Evolutionary conservation across 2,797 vertebrate genomes (phyloP).

Genomic region (Silurus aristotelis): DNA sequence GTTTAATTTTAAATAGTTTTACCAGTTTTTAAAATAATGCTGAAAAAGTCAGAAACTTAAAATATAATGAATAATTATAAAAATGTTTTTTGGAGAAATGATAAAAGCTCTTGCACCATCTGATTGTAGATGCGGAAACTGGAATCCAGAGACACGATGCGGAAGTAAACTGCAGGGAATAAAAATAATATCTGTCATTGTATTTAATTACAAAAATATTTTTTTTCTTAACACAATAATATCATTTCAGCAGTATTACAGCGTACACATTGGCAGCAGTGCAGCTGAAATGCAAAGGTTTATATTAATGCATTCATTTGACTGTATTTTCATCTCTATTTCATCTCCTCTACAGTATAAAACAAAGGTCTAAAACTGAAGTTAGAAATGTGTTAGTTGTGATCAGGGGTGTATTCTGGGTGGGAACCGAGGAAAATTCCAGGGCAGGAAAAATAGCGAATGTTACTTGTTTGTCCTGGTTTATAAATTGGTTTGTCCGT

Average conservation of each 20-base stretch:
- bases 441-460: not conserved
- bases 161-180: conserved; percentile 72
- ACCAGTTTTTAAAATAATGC: no score
- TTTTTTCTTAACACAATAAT: not conserved
- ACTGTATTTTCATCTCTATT: no score
- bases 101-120: conserved; percentile 63
- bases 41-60: no score
- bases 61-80: no score
- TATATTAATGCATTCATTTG: no score
- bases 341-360: not conserved
- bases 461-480: conserved; percentile 78
- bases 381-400: no score
- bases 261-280: no score
- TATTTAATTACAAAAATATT: not conserved
- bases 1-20: no score
- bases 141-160: conserved; percentile 74
- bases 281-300: no score
- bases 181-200: not conserved
- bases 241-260: no score
- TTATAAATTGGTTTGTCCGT: conserved; percentile 83
- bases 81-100: no score
- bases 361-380: not conserved
- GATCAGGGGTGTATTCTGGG: not conserved
- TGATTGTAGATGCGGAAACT: conserved; percentile 65
- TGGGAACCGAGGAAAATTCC: not conserved